Evolutionary conservation across 2,888 invertebrate species (phyloP).

Genomic region (Calameuta filiformis): DNA sequence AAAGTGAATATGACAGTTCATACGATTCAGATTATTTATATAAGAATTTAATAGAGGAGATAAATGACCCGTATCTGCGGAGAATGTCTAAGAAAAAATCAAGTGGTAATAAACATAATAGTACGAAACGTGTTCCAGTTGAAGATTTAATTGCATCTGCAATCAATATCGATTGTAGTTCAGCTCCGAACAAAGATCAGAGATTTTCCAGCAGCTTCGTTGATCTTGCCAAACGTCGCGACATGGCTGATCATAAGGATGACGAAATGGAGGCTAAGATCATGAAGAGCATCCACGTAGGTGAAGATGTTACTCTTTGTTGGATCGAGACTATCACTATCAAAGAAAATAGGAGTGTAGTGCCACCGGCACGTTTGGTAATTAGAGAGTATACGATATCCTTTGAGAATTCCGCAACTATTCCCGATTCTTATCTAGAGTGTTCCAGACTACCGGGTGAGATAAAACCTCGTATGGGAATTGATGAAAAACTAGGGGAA

Average conservation of each 20-base stretch:
- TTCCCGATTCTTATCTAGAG: slow-evolving; percentile 38
- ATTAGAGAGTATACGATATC: slow-evolving; percentile 43
- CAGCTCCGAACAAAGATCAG: slow-evolving; percentile 7
- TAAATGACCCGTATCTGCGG: background rate
- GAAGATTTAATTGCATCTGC: background rate
- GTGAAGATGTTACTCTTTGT: slow-evolving; percentile 41
- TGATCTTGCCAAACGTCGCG: background rate
- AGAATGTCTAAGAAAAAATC: background rate
- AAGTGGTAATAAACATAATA: background rate
- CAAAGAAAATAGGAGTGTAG: slow-evolving; percentile 34
- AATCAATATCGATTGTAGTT: background rate
- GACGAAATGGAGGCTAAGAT: slow-evolving; percentile 25
- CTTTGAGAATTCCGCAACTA: slow-evolving; percentile 43
- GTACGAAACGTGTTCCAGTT: background rate
- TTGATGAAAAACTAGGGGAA: slow-evolving; percentile 21
- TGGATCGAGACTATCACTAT: slow-evolving; percentile 46
- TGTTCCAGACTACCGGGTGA: slow-evolving; percentile 35
- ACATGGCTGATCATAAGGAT: background rate
- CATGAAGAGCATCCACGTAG: slow-evolving; percentile 29
- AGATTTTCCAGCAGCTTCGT: slow-evolving; percentile 27
- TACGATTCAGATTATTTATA: background rate
- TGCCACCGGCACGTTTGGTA: slow-evolving; percentile 39
- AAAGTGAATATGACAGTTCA: background rate
- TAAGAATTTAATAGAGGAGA: background rate
- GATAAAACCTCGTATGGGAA: slow-evolving; percentile 17